Evolutionary conservation across 2,888 invertebrate species (phyloP).

Genomic region (Ochlodes sylvanus): DNA sequence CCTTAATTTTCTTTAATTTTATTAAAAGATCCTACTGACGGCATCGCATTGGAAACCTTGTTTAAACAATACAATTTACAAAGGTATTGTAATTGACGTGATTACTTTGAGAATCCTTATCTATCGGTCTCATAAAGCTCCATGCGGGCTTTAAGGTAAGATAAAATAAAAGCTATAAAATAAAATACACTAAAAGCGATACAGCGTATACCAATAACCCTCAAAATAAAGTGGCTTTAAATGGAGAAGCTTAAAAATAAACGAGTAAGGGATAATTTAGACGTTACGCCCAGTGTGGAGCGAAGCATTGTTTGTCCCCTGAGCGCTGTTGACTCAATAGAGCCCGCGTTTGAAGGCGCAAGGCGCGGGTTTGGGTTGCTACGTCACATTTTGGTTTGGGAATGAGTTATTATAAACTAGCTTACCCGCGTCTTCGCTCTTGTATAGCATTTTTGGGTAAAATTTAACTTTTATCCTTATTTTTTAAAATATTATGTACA

Average conservation of each 20-base stretch:
- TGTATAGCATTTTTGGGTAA: too few species aligned
- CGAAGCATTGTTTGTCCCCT: conserved; percentile 37
- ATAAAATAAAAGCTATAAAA: conserved; percentile 29
- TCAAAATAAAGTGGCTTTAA: conserved; percentile 37
- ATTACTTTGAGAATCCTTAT: background rate
- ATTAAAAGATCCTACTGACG: too few species aligned
- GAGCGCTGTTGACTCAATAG: conserved; percentile 37
- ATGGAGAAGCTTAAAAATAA: conserved; percentile 38
- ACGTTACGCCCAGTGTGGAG: conserved; percentile 35
- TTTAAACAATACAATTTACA: too few species aligned
- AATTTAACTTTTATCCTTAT: too few species aligned
- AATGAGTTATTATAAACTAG: background rate
- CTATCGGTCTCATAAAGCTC: background rate
- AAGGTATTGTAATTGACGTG: background rate
- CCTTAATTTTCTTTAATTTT: too few species aligned
- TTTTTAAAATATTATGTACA: too few species aligned
- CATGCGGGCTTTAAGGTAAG: conserved; percentile 4
- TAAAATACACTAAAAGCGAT: conserved; percentile 26
- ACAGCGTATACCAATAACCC: conserved; percentile 37
- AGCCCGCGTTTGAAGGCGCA: conserved; percentile 19
- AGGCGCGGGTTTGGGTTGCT: conserved; percentile 13
- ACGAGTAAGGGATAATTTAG: conserved; percentile 38
- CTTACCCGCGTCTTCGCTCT: too few species aligned
- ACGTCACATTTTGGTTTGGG: background rate
- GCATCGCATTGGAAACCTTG: too few species aligned